Conservation (phyloP, 2,888 invertebrate genomes). For the Chaitophorus viminalis region DNA sequence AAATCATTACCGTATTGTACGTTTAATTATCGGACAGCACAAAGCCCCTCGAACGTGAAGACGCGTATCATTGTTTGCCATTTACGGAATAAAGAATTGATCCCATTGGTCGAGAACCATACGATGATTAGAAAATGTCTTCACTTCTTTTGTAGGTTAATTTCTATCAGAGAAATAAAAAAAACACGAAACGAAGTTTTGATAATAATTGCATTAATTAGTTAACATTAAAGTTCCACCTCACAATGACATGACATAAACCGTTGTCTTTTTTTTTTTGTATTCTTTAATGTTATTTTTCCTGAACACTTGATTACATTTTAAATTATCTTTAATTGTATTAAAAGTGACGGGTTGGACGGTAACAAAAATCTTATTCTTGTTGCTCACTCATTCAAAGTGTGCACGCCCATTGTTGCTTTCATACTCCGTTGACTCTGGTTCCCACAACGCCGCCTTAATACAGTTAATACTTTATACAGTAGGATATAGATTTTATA, state of each 20-base stretch:
- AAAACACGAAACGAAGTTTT: conserved; percentile 56
- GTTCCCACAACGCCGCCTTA: conserved; percentile 59
- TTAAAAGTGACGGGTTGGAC: conserved; percentile 60
- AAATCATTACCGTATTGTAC: conserved; percentile 60
- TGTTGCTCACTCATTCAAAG: conserved; percentile 60
- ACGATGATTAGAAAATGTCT: conserved; percentile 54
- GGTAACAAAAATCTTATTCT: conserved; percentile 60
- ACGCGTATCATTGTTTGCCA: conserved; percentile 58
- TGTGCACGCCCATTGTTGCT: conserved; percentile 61
- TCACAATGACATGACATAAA: conserved; percentile 61
- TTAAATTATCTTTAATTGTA: conserved; percentile 62
- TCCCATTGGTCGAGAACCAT: conserved; percentile 42
- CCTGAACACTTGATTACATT: conserved; percentile 61
- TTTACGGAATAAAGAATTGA: conserved; percentile 58
- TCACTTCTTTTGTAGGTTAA: conserved; percentile 59
- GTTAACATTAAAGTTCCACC: conserved; percentile 60
- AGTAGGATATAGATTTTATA: conserved; percentile 56
- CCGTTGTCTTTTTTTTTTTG: conserved; percentile 52
- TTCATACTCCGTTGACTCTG: conserved; percentile 59
- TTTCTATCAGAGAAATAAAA: conserved; percentile 37
- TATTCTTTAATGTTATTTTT: conserved; percentile 62
- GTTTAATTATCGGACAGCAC: conserved; percentile 60
- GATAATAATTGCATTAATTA: conserved; percentile 62
- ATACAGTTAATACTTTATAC: conserved; percentile 44
- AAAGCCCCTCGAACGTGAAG: conserved; percentile 56